Base-by-base conservation (phyloP, 2,888 invertebrate genomes). In the Andrena bucephala region DNA sequence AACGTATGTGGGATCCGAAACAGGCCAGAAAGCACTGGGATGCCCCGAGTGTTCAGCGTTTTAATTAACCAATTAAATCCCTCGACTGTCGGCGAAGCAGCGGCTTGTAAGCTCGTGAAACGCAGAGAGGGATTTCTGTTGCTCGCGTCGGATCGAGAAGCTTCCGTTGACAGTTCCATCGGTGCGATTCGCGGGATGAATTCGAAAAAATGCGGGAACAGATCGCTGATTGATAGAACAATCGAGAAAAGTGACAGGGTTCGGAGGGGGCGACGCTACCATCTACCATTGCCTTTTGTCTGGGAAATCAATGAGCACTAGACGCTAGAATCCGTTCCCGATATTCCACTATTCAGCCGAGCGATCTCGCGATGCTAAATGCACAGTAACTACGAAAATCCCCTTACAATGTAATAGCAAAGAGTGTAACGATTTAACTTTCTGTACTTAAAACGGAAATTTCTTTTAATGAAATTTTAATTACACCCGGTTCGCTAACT, bases 221-320 rank as follows among this genome's bases (percentile, higher is more conserved):
- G 29, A 2, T 60, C 16, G 48, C 68, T 84, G 81, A 85, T 71
- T 69, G 86, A 87, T 78, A 68, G 81, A 74, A 62, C 63, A 27
- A 27, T 65, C 31, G 62, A 67, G 75, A 73, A 80, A 82, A 73
- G 36, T 63, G 60, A 60, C 82, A 63, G 63, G 33, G 16, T 57
- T 10, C 31, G 8, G 33, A 59, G 27, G 10, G 20, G 24, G 16
- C n/a, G 20, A 50, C 24, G 10, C 2, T 65, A 60, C 57, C 50
- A 8, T 52, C 4, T 65, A 72, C 57, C 50, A n/a, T 52, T 59
- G 4, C 10, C n/a, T 24, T 42, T n/a, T 48, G 10, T 10, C 54
- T 6, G 13, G 10, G 48, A 20, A 33, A 48, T 62, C 6, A 27
- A 16, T 31, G 8, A 20, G 24, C 13, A 13, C 13, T 4, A 52